Evolutionary conservation across 30 jellyfish, hydroid and myxozoan genomes (phyloP).

Genomic region (Hydractinia symbiolongicarpus): DNA sequence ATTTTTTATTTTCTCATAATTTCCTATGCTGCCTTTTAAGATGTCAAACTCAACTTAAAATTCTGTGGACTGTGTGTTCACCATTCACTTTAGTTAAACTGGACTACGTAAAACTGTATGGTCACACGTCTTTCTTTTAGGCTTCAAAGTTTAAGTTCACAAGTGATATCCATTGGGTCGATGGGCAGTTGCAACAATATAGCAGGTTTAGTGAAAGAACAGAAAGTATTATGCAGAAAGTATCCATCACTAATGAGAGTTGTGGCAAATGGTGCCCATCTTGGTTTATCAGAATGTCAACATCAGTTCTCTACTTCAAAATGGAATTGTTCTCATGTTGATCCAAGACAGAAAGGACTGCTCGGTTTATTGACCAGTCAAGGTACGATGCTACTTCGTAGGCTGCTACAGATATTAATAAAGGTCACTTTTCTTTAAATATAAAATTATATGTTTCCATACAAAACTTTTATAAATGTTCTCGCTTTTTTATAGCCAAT

Average conservation of each 20-base stretch:
- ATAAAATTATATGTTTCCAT: too few species aligned
- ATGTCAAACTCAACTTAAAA: too few species aligned
- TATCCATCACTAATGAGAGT: constrained; percentile 72
- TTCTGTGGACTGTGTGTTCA: too few species aligned
- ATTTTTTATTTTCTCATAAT: too few species aligned
- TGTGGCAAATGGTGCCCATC: constrained; percentile 74
- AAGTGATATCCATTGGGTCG: constrained; percentile 80
- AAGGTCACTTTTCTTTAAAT: too few species aligned
- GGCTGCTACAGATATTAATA: too few species aligned
- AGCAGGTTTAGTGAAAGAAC: constrained; percentile 75
- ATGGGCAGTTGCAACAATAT: constrained; percentile 70
- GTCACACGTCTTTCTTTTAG: too few species aligned
- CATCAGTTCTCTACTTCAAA: constrained; percentile 57
- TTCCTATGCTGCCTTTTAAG: too few species aligned
- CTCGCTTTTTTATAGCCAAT: constrained; percentile 46
- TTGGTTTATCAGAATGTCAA: constrained; percentile 80
- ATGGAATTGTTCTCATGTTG: constrained; percentile 80
- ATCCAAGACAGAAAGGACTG: constrained; percentile 23
- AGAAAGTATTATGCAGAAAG: constrained; percentile 51
- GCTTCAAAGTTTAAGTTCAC: constrained; percentile 57
- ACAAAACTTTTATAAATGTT: not conserved
- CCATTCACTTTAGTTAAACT: too few species aligned
- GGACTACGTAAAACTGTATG: too few species aligned
- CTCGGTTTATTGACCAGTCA: constrained; percentile 31
- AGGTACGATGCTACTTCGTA: constrained; percentile 3